These are phyloP conservation scores for Epizoanthus scotinus DNA, from an alignment of 92 coral and sea anemone species.

Conservation along the genomic window DNA sequence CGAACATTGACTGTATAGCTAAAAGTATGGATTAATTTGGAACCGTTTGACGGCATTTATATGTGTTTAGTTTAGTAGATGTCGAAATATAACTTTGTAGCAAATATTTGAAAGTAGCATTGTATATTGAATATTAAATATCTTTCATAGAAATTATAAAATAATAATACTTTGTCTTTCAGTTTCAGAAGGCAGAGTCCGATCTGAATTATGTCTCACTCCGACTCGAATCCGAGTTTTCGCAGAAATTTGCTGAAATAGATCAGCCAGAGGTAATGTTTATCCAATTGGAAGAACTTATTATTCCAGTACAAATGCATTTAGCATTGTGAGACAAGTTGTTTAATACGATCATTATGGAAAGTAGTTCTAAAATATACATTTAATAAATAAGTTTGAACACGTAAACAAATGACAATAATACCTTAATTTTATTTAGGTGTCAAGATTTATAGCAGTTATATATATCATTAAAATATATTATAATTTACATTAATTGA, in stretches of 20 bases:
- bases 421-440: too few species aligned
- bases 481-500: too few species aligned
- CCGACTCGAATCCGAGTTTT: slow-evolving; percentile 81
- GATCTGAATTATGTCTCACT: slow-evolving; percentile 86
- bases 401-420: too few species aligned
- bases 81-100: not conserved
- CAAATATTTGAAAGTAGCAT: not conserved
- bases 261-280: slow-evolving; percentile 63
- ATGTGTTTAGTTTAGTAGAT: not conserved
- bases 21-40: too few species aligned
- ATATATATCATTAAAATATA: too few species aligned
- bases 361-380: too few species aligned
- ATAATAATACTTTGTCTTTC: not conserved
- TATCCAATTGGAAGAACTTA: not conserved
- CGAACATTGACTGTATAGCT: too few species aligned
- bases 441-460: too few species aligned
- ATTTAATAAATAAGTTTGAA: too few species aligned
- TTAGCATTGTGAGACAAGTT: too few species aligned
- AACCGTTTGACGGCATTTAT: not conserved
- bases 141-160: not conserved
- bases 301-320: too few species aligned
- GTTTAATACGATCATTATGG: too few species aligned
- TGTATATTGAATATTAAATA: not conserved
- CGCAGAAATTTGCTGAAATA: slow-evolving; percentile 70
- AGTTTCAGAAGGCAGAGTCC: slow-evolving; percentile 91